These are phyloP conservation scores for Hydraecia micacea DNA, from an alignment of 2,888 invertebrate species.

Conservation along the genomic window DNA sequence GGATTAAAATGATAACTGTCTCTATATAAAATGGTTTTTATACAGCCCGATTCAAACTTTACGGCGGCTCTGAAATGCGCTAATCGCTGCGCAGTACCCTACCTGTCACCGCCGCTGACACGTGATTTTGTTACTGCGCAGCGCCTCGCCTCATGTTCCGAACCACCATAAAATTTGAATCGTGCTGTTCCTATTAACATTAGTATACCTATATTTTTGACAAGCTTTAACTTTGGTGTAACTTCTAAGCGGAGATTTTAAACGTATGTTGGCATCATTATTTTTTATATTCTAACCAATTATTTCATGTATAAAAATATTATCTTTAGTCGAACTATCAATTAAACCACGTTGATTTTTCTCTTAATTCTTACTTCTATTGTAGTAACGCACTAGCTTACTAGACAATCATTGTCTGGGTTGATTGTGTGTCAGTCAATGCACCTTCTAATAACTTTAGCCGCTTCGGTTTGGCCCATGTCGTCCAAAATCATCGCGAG, in stretches of 20 bases:
- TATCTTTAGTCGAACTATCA: conserved; percentile 1
- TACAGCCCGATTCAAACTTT: neutral
- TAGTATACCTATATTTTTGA: neutral
- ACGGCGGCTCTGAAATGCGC: neutral
- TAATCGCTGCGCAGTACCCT: neutral
- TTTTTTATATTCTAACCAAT: neutral
- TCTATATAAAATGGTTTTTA: neutral
- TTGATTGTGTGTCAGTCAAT: conserved; percentile 63
- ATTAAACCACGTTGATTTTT: neutral
- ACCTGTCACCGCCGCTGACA: neutral
- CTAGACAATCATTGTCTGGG: neutral
- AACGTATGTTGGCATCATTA: neutral
- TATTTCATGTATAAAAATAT: conserved; percentile 19
- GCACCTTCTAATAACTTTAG: conserved; percentile 71
- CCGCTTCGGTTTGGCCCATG: conserved; percentile 78
- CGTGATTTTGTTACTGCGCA: no score
- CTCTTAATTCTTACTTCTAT: neutral
- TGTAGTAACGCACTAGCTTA: conserved; percentile 20
- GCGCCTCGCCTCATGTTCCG: neutral
- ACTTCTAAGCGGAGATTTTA: neutral
- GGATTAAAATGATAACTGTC: neutral
- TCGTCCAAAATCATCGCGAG: conserved; percentile 79
- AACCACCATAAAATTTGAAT: neutral
- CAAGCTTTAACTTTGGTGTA: conserved; percentile 15
- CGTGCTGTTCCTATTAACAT: neutral